Evolutionary conservation across 1,140 invertebrate genomes (phyloP), one percentile per base, ranked within the genome.

Genomic region (Ceratina australensis): DNA sequence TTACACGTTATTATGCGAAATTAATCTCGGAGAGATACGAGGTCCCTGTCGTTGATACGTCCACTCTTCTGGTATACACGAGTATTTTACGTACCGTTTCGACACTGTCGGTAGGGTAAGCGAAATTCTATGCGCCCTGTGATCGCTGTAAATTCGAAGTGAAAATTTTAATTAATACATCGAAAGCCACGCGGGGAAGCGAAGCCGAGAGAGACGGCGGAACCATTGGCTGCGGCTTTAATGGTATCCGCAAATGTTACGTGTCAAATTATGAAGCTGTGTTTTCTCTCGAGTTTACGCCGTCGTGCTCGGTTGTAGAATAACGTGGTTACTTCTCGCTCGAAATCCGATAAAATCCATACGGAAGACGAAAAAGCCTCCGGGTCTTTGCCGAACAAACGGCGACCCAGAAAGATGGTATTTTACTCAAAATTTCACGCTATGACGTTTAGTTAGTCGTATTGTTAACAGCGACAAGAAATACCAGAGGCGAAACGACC

Each of bases 161-260:
- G 74, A 71, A 63, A 77, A 71, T 61, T 77, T 71, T 77, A 77
- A 77, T 77, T 71, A 77, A 77, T 47, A 67, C 66, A 77, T 61
- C 15, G 67, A 54, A 42, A 77, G 67, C 33, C 33, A 42, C 49
- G n/a, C n/a, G 20, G 42, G 12, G 18, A 18, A n/a, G 15, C 2
- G 8, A 12, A 16, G 4, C 0, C 5, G 12, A 3, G 15, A 24
- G 20, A 7, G 0, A 20, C 16, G 18, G 16, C 12, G 15, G 22
- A 7, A 12, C n/a, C 50, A 71, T 57, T 66, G 15, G 13, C 13
- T 26, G 72, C 13, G 72, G 57, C 66, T 61, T 61, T 60, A 77
- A 77, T 42, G 57, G 74, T 33, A 60, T 10, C 66, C 74, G 74
- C 66, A 61, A 77, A 71, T 77, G 74, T 77, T 77, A 61, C 74